Evolutionary conservation across 2,888 invertebrate species (phyloP), one percentile per base, ranked within the genome.

Genomic region (Macaria notata): DNA sequence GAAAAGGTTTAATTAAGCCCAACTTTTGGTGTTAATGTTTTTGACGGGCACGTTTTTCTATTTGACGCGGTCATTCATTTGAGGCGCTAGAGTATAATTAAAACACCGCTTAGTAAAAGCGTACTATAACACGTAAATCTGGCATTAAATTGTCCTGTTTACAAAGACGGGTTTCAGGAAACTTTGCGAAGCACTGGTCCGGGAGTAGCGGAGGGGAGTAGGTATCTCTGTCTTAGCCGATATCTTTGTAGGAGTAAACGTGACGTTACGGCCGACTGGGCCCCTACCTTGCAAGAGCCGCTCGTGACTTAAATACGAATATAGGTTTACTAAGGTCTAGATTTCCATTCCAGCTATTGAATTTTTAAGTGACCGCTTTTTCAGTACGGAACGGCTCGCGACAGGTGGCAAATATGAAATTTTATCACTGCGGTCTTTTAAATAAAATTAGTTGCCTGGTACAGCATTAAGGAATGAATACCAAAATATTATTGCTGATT

Each of bases 271-370:
- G 31, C 36, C 46, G 36, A 49, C 49, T 49, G 53, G 39, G 45
- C 53, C 36, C 57, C 46, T 38, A 45, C 48, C 44, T 43, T 41
- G 36, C 53, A 46, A 41, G 52, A 52, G 41, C 30, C 41, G 36
- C 39, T 58, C 53, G 57, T 58, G 57, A 58, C 57, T 58, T 53
- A 19, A 58, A 58, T 58, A 46, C 53, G 53, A 58, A 58, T 30
- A 46, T 49, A 3, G 36, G 9, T 36, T 43, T 31, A 51, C 38
- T 45, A 50, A n/a, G 41, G 4, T n/a, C n/a, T 41, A 41, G 41
- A 41, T n/a, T 8, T n/a, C 41, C 9, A n/a, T 41, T 41, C 9
- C 9, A 33, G 47, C 47, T 41, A 43, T 47, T 53, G 33, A 46
- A 31, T 30, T 33, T 46, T n/a, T 41, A 31, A 31, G 4, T 33